These are phyloP conservation scores for Phaethon lepturus DNA, from an alignment of 2,113 vertebrate genomes.

Conservation along the genomic window DNA sequence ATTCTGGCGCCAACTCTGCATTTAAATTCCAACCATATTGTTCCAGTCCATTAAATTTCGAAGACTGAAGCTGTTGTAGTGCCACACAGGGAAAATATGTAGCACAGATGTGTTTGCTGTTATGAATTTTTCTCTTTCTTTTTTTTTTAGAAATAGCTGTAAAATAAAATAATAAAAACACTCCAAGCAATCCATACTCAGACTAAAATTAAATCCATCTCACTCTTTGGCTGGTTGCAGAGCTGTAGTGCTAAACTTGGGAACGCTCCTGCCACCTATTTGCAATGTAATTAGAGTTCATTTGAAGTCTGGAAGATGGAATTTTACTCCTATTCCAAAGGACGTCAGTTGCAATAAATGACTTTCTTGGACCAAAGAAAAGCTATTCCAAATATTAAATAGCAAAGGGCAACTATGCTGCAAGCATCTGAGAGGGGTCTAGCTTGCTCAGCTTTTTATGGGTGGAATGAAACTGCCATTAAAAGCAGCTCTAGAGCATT, in stretches of 20 bases:
- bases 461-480: not conserved
- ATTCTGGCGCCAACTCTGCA: not conserved
- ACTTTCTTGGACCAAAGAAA: not conserved
- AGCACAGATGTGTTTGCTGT: conserved; percentile 45
- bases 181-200: not conserved
- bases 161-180: conserved; percentile 43
- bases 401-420: not conserved
- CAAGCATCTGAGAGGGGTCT: conserved; percentile 1
- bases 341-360: not conserved
- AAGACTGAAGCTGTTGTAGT: conserved; percentile 19
- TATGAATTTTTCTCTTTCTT: not conserved
- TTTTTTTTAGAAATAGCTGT: conserved; percentile 6
- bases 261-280: conserved; percentile 20
- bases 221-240: not conserved
- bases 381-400: conserved; percentile 28
- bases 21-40: conserved; percentile 51
- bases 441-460: conserved; percentile 16
- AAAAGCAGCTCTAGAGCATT: conserved; percentile 7
- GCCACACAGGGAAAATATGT: conserved; percentile 55
- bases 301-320: conserved; percentile 23
- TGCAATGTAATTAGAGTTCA: conserved; percentile 1
- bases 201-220: conserved; percentile 45
- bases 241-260: not conserved
- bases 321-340: not conserved
- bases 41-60: conserved; percentile 45